phyloP scores from a whole-genome alignment of 1,140 invertebrate species.

The Heterodera schachtii region DNA sequence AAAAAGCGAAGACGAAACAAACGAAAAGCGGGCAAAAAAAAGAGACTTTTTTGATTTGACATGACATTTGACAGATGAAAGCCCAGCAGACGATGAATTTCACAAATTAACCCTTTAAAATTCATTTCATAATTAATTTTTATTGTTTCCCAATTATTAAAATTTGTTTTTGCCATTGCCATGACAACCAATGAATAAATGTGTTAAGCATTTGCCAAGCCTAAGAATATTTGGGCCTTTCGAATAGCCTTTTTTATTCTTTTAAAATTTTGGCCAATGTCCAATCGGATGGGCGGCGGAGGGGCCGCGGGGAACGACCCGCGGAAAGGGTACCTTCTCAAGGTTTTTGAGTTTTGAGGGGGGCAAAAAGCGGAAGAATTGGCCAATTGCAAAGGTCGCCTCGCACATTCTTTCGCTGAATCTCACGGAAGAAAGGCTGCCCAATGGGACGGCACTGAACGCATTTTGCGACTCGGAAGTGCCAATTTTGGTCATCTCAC shows the following conservation, averaged over 20 bases:
- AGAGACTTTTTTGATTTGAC: too few relatives aligned
- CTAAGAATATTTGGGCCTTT: not conserved
- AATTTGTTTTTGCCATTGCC: not conserved
- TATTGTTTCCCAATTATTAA: not conserved
- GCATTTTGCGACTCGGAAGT: constrained; percentile 54
- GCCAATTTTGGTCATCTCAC: constrained; percentile 52
- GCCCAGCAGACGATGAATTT: too few relatives aligned
- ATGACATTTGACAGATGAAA: too few relatives aligned
- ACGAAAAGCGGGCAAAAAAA: too few relatives aligned
- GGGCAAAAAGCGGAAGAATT: not conserved
- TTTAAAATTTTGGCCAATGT: constrained; percentile 1
- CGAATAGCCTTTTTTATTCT: too few relatives aligned
- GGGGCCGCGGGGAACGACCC: constrained; percentile 13
- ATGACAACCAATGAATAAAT: not conserved
- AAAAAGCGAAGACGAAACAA: too few relatives aligned
- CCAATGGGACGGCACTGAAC: constrained; percentile 53
- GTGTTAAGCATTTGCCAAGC: not conserved
- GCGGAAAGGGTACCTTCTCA: constrained; percentile 28
- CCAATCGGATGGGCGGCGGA: constrained; percentile 10
- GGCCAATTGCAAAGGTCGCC: constrained; percentile 48
- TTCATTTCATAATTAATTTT: not conserved
- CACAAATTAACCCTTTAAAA: too few relatives aligned
- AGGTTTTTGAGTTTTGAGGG: not conserved
- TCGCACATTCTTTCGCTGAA: constrained; percentile 62
- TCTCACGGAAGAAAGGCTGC: constrained; percentile 59